These are phyloP conservation scores for Hofmannophila pseudospretella DNA, from an alignment of 2,888 invertebrate species.

Conservation along the genomic window DNA sequence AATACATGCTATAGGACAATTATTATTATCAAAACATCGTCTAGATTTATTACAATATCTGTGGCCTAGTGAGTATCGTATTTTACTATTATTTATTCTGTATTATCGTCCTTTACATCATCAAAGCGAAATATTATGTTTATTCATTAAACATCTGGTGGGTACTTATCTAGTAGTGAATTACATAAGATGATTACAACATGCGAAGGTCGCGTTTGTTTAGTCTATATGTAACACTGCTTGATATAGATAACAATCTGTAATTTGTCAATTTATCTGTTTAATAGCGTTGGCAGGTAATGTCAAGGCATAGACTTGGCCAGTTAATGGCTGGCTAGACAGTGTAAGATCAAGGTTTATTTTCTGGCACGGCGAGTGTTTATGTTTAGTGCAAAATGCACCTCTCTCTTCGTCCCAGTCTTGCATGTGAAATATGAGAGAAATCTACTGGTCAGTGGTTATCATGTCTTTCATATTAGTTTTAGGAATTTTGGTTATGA, in stretches of 20 bases:
- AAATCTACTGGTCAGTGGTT: not conserved
- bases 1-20: too few relatives aligned
- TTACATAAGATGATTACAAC: constrained; percentile 4
- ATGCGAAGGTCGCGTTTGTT: constrained; percentile 3
- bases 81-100: too few relatives aligned
- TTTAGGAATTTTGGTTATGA: too few relatives aligned
- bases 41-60: too few relatives aligned
- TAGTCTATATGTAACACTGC: not conserved
- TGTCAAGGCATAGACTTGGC: constrained; percentile 2
- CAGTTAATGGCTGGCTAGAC: not conserved
- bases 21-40: too few relatives aligned
- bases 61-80: too few relatives aligned
- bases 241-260: constrained; percentile 9
- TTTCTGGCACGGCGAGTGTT: not conserved
- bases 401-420: not conserved
- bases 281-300: constrained; percentile 10
- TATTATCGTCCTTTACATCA: too few relatives aligned
- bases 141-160: too few relatives aligned
- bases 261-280: constrained; percentile 9
- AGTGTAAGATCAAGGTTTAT: constrained; percentile 5
- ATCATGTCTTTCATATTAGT: too few relatives aligned
- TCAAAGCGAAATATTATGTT: too few relatives aligned
- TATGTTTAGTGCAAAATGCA: not conserved
- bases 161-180: too few relatives aligned
- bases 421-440: not conserved